phyloP scores from a whole-genome alignment of 2,113 vertebrate species.

The Carassius gibelio region DNA sequence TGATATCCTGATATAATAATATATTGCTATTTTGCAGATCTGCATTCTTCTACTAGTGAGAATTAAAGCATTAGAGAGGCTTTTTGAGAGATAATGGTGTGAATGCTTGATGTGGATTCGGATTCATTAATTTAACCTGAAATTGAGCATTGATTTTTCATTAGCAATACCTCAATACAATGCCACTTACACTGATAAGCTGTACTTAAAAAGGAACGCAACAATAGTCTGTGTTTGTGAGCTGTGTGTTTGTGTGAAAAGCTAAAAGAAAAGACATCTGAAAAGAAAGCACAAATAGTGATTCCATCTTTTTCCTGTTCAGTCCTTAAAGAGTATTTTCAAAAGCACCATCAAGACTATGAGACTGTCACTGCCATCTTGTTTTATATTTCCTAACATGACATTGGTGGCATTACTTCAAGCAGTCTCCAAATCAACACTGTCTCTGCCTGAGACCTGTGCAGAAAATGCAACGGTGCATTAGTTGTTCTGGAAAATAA shows the following conservation, averaged over 20 bases:
- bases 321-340: not conserved
- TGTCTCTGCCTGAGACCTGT: not conserved
- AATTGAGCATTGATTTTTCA: constrained; percentile 53
- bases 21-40: not conserved
- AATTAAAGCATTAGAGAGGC: constrained; percentile 20
- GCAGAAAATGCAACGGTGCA: constrained; percentile 21
- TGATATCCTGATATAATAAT: not conserved
- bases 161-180: constrained; percentile 41
- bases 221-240: not conserved
- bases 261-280: not conserved
- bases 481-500: constrained; percentile 13
- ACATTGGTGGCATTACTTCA: not conserved
- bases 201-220: constrained; percentile 25
- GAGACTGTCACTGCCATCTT: not conserved
- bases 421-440: not conserved
- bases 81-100: constrained; percentile 31
- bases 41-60: not conserved
- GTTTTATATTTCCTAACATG: not conserved
- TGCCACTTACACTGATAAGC: constrained; percentile 36
- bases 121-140: constrained; percentile 54
- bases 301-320: not conserved
- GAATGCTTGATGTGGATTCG: constrained; percentile 21
- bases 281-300: not conserved
- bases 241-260: not conserved
- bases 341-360: not conserved